phyloP scores from a whole-genome alignment of 2,113 vertebrate species.

The Barbus barbus region DNA sequence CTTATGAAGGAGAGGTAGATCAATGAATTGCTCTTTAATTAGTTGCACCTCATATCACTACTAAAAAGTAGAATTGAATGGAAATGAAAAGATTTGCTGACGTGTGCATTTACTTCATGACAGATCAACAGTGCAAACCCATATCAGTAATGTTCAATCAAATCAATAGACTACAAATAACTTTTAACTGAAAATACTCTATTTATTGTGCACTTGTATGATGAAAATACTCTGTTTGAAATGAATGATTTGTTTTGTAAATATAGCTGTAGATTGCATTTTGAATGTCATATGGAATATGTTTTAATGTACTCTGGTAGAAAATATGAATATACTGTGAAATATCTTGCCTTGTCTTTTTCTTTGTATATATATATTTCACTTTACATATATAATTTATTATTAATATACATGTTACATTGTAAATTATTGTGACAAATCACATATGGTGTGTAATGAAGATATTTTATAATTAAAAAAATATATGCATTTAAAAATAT shows the following conservation, averaged over 20 bases:
- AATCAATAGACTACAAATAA: background rate
- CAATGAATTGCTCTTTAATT: background rate
- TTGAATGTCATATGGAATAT: background rate
- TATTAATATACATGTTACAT: background rate
- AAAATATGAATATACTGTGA: background rate
- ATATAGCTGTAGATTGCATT: constrained; percentile 7
- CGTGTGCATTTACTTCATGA: background rate
- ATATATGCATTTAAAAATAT: too few relatives aligned
- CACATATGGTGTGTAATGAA: too few relatives aligned
- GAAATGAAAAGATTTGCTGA: background rate
- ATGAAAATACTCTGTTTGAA: background rate
- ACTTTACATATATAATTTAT: background rate
- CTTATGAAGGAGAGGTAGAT: background rate
- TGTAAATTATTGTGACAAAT: background rate
- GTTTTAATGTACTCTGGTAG: background rate
- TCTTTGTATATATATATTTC: background rate
- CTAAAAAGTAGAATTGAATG: constrained; percentile 3
- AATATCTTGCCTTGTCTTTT: background rate
- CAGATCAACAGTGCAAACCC: background rate
- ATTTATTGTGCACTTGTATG: background rate
- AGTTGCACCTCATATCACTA: background rate
- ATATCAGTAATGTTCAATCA: background rate
- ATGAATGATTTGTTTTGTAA: background rate
- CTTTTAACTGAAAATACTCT: constrained; percentile 1
- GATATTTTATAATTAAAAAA: too few relatives aligned